phyloP scores from a whole-genome alignment of 2,113 vertebrate genomes.

The Monopterus albus region DNA sequence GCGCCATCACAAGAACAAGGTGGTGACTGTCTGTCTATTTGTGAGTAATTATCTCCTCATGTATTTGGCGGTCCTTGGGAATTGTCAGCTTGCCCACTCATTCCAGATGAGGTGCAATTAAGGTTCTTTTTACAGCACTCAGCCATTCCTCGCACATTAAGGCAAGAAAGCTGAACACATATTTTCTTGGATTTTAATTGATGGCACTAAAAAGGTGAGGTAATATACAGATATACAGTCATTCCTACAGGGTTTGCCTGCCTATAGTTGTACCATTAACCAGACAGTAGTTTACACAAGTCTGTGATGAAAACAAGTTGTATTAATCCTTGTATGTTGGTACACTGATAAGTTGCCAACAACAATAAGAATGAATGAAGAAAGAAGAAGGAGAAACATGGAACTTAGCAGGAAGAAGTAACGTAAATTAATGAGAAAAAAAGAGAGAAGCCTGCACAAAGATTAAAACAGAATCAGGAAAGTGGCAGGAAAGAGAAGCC shows the following conservation, averaged over 20 bases:
- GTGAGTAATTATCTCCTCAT: conserved; percentile 54
- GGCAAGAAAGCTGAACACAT: conserved; percentile 50
- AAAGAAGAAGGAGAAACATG: conserved; percentile 4
- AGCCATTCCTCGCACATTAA: conserved; percentile 69
- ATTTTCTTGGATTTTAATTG: conserved; percentile 68
- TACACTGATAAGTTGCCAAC: conserved; percentile 50
- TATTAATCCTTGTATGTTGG: conserved; percentile 48
- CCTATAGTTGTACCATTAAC: conserved; percentile 2
- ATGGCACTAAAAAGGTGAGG: conserved; percentile 55
- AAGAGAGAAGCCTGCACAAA: not conserved
- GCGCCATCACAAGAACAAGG: conserved; percentile 37
- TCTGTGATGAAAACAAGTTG: conserved; percentile 52
- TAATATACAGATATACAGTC: no score
- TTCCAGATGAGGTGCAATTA: conserved; percentile 70
- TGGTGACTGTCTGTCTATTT: conserved; percentile 43
- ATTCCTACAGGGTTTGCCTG: no score
- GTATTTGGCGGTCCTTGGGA: conserved; percentile 52
- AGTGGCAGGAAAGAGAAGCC: not conserved
- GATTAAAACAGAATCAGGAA: not conserved
- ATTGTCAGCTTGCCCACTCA: conserved; percentile 45
- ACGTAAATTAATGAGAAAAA: not conserved
- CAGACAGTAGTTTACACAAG: conserved; percentile 51
- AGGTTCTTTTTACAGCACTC: conserved; percentile 58
- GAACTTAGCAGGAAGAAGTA: not conserved
- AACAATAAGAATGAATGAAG: conserved; percentile 18